These are phyloP conservation scores for Eilema sororculum DNA, from an alignment of 2,888 invertebrate species.

Conservation along the genomic window DNA sequence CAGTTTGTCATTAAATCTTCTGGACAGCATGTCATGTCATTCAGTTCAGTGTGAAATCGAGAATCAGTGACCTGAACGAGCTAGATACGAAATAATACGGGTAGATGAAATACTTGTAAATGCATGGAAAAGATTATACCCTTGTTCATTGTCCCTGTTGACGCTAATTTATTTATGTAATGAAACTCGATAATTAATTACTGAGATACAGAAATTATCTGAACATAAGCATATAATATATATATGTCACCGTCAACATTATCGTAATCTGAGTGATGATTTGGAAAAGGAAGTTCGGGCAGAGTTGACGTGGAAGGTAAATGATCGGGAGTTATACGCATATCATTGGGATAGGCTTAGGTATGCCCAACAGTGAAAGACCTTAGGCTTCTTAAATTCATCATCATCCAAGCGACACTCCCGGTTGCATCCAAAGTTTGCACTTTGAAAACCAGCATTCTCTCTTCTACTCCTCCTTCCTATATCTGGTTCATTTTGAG, in stretches of 20 bases:
- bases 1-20: background rate
- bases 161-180: background rate
- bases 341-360: no score
- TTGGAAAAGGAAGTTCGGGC: no score
- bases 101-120: background rate
- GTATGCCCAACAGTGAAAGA: no score
- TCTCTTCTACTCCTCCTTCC: no score
- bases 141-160: background rate
- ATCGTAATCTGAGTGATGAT: background rate
- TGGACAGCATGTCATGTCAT: background rate
- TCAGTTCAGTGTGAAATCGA: constrained; percentile 1
- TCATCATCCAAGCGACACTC: no score
- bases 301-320: no score
- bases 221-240: background rate
- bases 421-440: no score
- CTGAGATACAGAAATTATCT: background rate
- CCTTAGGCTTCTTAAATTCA: no score
- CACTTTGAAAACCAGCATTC: no score
- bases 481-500: no score
- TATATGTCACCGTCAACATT: no score
- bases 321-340: no score
- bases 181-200: background rate
- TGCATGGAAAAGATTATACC: background rate
- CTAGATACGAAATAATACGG: background rate
- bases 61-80: background rate